A percentile compares a stretch with the other conserved stretches of the same genome.
Evolutionary conservation across 2,888 invertebrate species (phyloP).

Genomic region (Chouioia cunea): DNA sequence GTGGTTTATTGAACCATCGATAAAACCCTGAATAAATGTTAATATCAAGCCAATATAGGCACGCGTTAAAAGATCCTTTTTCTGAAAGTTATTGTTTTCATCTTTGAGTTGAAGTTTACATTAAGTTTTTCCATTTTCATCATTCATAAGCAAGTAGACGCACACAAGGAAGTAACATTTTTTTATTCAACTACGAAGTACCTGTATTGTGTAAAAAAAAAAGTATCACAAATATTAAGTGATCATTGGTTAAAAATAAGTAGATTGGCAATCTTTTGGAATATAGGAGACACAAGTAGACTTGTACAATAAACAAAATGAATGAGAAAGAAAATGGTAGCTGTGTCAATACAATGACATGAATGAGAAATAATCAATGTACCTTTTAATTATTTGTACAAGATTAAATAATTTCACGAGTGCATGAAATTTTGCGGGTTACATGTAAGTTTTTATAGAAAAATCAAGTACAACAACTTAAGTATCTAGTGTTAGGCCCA

Average conservation of each 20-base stretch:
- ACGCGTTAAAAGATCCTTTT: constrained; percentile 22
- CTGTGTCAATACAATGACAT: neutral
- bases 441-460: constrained; percentile 19
- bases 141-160: constrained; percentile 28
- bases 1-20: constrained; percentile 40
- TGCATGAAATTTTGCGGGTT: constrained; percentile 16
- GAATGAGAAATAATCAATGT: too few species aligned
- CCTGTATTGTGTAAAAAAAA: constrained; percentile 10
- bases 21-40: constrained; percentile 39
- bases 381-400: constrained; percentile 12
- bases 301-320: constrained; percentile 34
- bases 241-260: constrained; percentile 13
- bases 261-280: neutral
- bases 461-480: constrained; percentile 46
- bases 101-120: constrained; percentile 18
- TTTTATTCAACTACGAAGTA: constrained; percentile 30
- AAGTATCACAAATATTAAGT: constrained; percentile 38
- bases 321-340: neutral
- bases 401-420: constrained; percentile 17
- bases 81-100: constrained; percentile 5
- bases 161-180: constrained; percentile 15
- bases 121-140: constrained; percentile 17
- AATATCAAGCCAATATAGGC: constrained; percentile 8
- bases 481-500: constrained; percentile 40
- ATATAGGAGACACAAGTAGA: neutral